Evolutionary conservation across 2,888 invertebrate species (phyloP), one percentile per base, ranked within the genome.

Genomic region (Thysanoteuthis rhombus): DNA sequence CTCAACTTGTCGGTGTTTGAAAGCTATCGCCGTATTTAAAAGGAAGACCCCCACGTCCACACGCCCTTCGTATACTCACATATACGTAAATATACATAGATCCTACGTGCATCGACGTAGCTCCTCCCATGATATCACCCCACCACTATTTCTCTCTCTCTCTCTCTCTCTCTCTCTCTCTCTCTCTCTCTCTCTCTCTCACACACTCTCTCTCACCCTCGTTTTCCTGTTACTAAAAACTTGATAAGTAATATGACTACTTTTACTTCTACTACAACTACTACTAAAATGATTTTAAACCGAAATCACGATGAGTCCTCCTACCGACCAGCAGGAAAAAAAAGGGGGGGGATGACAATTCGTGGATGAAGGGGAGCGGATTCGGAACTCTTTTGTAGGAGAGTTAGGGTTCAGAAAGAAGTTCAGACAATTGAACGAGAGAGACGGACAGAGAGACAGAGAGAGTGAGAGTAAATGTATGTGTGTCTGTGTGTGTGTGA

Each of bases 121-220:
- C 75, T 75, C 75, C 75, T 75, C 75, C 75, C 75, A 75, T 75
- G 75, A 75, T n/a, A 75, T 75, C 75, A 75, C 75, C 75, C 75
- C n/a, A 75, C 75, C 75, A 36, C 75, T n/a, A 58, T 58, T 58
- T 58, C 8, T 58, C 28, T 25, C 58, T 28, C 32, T 28, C 58
- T 58, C 28, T 58, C 58, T 58, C 58, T 58, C 28, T 28, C 58
- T 58, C 58, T 32, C 28, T 32, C 8, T 58, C 28, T 25, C 58
- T 28, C 32, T 28, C 58, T 58, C 28, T 58, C 58, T 58, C 58
- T 58, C 28, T 28, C 58, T 58, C 58, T 32, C 28, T 32, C n/a
- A n/a, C n/a, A n/a, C n/a, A n/a, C n/a, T n/a, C n/a, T n/a, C n/a
- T n/a, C n/a, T n/a, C n/a, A n/a, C n/a, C n/a, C n/a, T n/a, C n/a